Conservation (phyloP, 2,113 vertebrate genomes). For the Xiphophorus couchianus region DNA sequence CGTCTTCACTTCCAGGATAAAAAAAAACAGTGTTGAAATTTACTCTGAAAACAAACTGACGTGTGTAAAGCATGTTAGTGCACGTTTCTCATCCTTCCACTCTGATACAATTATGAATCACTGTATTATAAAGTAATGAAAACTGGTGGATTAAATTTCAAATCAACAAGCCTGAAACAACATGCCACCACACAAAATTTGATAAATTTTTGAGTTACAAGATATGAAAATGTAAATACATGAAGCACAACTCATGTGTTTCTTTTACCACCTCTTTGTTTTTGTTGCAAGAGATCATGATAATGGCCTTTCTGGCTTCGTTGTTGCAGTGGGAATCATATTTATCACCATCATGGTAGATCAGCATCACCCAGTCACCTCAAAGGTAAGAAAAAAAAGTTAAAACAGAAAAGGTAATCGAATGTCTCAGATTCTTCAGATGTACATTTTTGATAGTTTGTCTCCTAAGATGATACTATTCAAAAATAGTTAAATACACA, state of each 20-base stretch:
- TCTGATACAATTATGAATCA: not conserved
- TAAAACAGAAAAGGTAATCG: not conserved
- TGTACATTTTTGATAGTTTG: not conserved
- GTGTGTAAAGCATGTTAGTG: not conserved
- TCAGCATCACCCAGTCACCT: slow-evolving; percentile 95
- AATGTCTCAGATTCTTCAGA: not conserved
- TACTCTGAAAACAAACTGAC: not conserved
- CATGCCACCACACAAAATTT: not conserved
- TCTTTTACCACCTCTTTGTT: slow-evolving; percentile 76
- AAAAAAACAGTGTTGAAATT: too few relatives aligned
- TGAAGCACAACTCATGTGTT: not conserved
- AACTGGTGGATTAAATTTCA: not conserved
- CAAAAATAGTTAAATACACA: not conserved
- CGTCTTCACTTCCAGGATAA: not conserved
- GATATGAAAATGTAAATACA: not conserved
- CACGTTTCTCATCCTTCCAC: not conserved
- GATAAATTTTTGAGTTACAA: not conserved
- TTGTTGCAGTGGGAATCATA: slow-evolving; percentile 83
- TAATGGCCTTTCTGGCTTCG: slow-evolving; percentile 83
- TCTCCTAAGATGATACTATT: not conserved
- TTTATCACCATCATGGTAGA: slow-evolving; percentile 84
- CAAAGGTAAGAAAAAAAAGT: slow-evolving; percentile 24
- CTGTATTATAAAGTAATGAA: not conserved
- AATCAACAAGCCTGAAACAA: slow-evolving; percentile 1
- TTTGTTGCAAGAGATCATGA: slow-evolving; percentile 92